Conservation (phyloP, 1,140 invertebrate genomes). For the Microvelia longipes region DNA sequence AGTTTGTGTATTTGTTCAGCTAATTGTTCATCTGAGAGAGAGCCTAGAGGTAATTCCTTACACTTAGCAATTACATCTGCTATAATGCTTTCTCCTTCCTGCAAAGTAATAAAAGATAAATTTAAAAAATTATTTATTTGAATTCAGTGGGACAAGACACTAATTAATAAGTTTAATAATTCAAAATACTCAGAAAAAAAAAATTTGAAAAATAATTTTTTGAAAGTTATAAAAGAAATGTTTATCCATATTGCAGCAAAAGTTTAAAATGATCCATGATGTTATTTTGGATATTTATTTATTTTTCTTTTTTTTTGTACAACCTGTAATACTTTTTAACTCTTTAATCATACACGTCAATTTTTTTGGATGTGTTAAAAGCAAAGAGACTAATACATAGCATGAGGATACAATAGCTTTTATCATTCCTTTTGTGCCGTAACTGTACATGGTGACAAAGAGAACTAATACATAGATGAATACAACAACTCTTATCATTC, state of each 20-base stretch:
- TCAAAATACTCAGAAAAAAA: slow-evolving; percentile 9
- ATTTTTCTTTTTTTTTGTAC: too few relatives aligned
- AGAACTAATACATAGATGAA: too few relatives aligned
- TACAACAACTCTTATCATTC: too few relatives aligned
- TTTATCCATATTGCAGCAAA: slow-evolving; percentile 3
- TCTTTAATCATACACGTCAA: too few relatives aligned
- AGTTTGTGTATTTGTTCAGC: slow-evolving; percentile 31
- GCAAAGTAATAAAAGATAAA: slow-evolving; percentile 18
- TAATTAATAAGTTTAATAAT: background rate
- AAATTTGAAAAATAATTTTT: slow-evolving; percentile 15
- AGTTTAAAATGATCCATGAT: too few relatives aligned
- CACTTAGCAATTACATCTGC: slow-evolving; percentile 37
- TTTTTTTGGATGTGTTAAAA: too few relatives aligned
- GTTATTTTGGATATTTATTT: too few relatives aligned
- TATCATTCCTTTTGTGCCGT: too few relatives aligned
- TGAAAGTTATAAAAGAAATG: background rate
- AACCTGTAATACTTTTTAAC: too few relatives aligned
- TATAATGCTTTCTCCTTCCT: slow-evolving; percentile 40
- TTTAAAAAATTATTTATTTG: background rate
- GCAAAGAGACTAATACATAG: too few relatives aligned
- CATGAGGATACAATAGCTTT: too few relatives aligned
- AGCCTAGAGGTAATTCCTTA: slow-evolving; percentile 30
- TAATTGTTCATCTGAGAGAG: slow-evolving; percentile 31
- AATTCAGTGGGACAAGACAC: background rate
- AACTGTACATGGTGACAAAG: too few relatives aligned